Conservation (phyloP, 2,888 invertebrate genomes). For the Junonia oenone region DNA sequence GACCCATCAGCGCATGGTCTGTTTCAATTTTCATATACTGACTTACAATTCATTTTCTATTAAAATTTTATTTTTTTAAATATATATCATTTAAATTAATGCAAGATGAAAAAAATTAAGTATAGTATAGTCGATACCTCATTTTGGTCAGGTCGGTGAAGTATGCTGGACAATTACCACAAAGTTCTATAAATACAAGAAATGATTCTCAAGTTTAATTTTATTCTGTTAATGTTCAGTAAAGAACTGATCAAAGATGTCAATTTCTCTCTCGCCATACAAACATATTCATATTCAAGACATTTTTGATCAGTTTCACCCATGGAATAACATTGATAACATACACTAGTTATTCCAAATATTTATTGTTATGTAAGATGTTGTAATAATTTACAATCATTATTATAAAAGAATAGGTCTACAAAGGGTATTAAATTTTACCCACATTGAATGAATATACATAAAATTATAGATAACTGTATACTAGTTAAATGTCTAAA, state of each 20-base stretch:
- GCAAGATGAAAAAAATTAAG: slow-evolving; percentile 59
- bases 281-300: slow-evolving; percentile 15
- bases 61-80: slow-evolving; percentile 36
- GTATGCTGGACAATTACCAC: slow-evolving; percentile 81
- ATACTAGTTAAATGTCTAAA: background rate
- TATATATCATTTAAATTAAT: slow-evolving; percentile 41
- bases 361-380: background rate
- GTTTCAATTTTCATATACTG: slow-evolving; percentile 57
- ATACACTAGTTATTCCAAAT: background rate
- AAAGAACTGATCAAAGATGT: slow-evolving; percentile 56
- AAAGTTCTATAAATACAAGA: slow-evolving; percentile 82
- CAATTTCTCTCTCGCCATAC: background rate
- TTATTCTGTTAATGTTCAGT: slow-evolving; percentile 49
- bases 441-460: background rate
- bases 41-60: slow-evolving; percentile 39
- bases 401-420: background rate
- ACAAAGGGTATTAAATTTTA: background rate
- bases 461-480: background rate
- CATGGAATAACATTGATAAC: background rate
- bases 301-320: slow-evolving; percentile 46
- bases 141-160: slow-evolving; percentile 79
- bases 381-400: background rate
- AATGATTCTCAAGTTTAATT: slow-evolving; percentile 79
- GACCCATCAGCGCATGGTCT: slow-evolving; percentile 83
- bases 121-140: slow-evolving; percentile 77